phyloP scores from a whole-genome alignment of 2,113 vertebrate genomes.

The Urocynchramus pylzowi region DNA sequence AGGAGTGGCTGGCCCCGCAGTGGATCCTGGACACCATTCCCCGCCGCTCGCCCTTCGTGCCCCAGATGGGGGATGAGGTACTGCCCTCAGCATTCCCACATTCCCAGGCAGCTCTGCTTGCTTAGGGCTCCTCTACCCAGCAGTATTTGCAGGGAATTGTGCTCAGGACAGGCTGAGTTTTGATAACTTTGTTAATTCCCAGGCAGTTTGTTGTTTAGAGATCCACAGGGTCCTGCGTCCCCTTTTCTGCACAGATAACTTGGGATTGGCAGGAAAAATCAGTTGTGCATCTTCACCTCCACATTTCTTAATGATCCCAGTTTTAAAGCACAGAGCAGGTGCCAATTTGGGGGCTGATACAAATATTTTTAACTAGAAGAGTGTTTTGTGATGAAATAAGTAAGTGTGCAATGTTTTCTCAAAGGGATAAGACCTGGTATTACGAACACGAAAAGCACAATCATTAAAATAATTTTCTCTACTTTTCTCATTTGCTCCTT shows the following conservation, averaged over 20 bases:
- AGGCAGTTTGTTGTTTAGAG: background rate
- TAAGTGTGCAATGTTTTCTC: background rate
- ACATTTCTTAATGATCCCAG: background rate
- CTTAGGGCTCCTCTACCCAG: fast-evolving
- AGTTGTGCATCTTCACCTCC: background rate
- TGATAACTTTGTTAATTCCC: too few relatives aligned
- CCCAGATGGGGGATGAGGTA: constrained; percentile 99
- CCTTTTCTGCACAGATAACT: background rate
- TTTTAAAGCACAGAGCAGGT: background rate
- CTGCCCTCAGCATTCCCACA: background rate
- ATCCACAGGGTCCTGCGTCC: fast-evolving
- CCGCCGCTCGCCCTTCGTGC: constrained; percentile 91
- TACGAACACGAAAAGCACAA: background rate
- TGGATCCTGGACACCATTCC: constrained; percentile 96
- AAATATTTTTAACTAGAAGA: background rate
- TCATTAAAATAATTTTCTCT: background rate
- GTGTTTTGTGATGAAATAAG: background rate
- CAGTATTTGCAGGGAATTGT: background rate
- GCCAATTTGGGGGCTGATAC: background rate
- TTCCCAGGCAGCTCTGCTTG: background rate
- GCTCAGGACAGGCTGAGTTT: background rate
- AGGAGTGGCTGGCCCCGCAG: constrained; percentile 89
- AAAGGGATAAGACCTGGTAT: background rate
- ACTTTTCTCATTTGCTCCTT: background rate
- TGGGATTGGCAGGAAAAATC: background rate